These are phyloP conservation scores for Creontiades dilutus DNA, from an alignment of 2,888 invertebrate species.

Conservation along the genomic window DNA sequence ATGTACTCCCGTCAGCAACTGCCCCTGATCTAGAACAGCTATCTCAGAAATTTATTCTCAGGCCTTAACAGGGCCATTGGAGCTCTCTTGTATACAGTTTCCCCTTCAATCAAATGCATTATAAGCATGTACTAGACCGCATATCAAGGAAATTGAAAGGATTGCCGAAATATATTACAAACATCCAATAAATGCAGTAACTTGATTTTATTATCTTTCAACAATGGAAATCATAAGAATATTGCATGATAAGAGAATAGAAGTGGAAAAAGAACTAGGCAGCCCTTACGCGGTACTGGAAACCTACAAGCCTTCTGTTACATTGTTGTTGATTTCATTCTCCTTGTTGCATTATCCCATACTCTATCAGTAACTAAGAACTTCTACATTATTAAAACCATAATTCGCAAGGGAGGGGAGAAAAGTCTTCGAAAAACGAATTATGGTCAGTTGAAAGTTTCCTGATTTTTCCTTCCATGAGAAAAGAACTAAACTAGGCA, in stretches of 20 bases:
- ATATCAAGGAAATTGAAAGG: no score
- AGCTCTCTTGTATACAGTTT: no score
- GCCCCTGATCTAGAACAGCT: no score
- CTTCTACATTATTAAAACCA: constrained; percentile 6
- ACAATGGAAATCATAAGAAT: constrained; percentile 53
- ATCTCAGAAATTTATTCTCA: no score
- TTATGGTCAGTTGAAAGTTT: neutral
- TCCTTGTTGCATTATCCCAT: constrained; percentile 1
- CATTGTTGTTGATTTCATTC: neutral
- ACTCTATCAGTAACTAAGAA: neutral
- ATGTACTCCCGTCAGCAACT: no score
- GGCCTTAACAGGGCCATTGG: no score
- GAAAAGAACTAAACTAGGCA: constrained; percentile 15
- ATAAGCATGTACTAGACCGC: no score
- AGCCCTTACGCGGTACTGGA: constrained; percentile 16
- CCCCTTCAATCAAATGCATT: no score
- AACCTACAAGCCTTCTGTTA: constrained; percentile 19
- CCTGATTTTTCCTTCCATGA: neutral
- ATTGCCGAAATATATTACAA: neutral
- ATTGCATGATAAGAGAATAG: constrained; percentile 49
- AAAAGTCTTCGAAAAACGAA: constrained; percentile 35
- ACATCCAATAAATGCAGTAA: constrained; percentile 62
- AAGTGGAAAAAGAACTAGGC: constrained; percentile 16
- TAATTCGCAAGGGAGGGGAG: neutral
- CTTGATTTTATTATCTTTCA: constrained; percentile 37